Percentiles rank a stretch among this genome's conserved stretches.
Evolutionary conservation across 2,113 vertebrate genomes (phyloP).

Genomic region (Odontesthes bonariensis): DNA sequence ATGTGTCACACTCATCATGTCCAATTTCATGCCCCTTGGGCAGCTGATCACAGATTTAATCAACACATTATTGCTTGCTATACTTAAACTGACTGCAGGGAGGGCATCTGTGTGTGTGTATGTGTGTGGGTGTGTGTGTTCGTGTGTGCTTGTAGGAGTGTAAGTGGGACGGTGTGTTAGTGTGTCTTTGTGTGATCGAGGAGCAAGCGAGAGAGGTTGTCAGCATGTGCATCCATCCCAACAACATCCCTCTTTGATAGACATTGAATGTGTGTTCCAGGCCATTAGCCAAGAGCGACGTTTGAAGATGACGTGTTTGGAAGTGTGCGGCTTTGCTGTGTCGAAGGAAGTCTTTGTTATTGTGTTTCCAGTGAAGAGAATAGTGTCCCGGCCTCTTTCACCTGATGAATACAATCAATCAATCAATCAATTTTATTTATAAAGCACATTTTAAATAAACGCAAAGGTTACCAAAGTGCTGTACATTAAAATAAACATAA

Average conservation of each 20-base stretch:
- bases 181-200: conserved; percentile 22
- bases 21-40: conserved; percentile 83
- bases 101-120: conserved; percentile 23
- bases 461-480: no score
- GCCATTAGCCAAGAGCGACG: conserved; percentile 57
- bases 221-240: conserved; percentile 67
- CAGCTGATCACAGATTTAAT: conserved; percentile 81
- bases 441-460: no score
- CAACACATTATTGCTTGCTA: conserved; percentile 78
- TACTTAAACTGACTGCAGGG: conserved; percentile 67
- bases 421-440: no score
- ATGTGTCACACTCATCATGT: conserved; percentile 84
- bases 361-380: conserved; percentile 36
- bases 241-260: conserved; percentile 62
- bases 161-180: conserved; percentile 12
- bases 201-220: conserved; percentile 42
- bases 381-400: conserved; percentile 23
- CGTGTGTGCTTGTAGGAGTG: not conserved
- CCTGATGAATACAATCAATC: conserved; percentile 52
- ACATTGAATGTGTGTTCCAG: conserved; percentile 65
- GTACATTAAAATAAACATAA: no score
- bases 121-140: not conserved
- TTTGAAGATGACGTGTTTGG: conserved; percentile 51
- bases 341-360: conserved; percentile 40
- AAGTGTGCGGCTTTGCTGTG: conserved; percentile 26